These are phyloP conservation scores for Cantharis flavilabris DNA, from an alignment of 2,888 invertebrate genomes.

Conservation along the genomic window DNA sequence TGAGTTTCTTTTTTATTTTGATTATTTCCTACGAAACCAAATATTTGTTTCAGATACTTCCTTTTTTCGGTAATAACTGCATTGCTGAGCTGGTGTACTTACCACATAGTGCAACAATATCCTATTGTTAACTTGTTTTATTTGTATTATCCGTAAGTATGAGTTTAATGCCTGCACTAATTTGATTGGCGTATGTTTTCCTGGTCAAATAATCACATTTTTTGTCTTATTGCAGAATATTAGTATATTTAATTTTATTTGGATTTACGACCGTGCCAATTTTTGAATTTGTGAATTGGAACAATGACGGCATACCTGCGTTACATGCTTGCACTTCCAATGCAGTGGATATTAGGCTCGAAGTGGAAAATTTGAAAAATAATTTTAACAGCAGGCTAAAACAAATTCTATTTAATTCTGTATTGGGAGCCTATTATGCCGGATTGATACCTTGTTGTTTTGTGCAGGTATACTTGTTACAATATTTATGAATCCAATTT, in stretches of 20 bases:
- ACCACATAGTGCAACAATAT: slow-evolving; percentile 74
- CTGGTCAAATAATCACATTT: too few species aligned
- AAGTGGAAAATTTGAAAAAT: slow-evolving; percentile 80
- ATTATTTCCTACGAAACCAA: not conserved
- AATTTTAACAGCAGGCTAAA: slow-evolving; percentile 91
- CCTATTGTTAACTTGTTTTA: slow-evolving; percentile 80
- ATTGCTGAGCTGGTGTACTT: slow-evolving; percentile 69
- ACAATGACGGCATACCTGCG: slow-evolving; percentile 62
- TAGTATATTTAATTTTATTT: slow-evolving; percentile 81
- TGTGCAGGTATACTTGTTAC: slow-evolving; percentile 67
- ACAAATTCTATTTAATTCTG: slow-evolving; percentile 78
- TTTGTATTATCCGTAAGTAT: slow-evolving; percentile 87
- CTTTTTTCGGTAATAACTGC: slow-evolving; percentile 66
- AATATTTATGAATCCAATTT: not conserved
- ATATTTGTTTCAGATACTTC: slow-evolving; percentile 61
- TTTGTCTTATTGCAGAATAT: slow-evolving; percentile 59
- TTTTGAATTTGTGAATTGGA: slow-evolving; percentile 63
- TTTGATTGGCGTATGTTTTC: too few species aligned
- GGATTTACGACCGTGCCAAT: slow-evolving; percentile 79
- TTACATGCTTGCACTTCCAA: slow-evolving; percentile 78
- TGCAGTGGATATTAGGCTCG: slow-evolving; percentile 74
- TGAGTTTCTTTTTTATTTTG: slow-evolving; percentile 15
- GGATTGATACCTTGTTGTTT: slow-evolving; percentile 90
- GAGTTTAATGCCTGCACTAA: too few species aligned
- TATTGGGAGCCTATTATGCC: slow-evolving; percentile 85